phyloP scores from a whole-genome alignment of 2,888 invertebrate species.

The Dichetophora obliterata region DNA sequence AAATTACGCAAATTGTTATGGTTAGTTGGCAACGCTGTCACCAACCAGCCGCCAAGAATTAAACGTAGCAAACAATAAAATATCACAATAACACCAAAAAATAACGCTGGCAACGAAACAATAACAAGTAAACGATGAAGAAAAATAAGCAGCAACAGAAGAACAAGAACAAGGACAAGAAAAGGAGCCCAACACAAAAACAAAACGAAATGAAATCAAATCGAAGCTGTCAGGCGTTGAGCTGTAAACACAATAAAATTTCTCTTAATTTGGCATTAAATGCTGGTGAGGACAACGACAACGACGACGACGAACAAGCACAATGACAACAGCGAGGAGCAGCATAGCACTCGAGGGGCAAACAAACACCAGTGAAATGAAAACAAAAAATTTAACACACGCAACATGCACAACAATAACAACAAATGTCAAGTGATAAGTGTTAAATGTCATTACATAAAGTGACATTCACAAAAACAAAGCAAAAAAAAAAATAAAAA shows the following conservation, averaged over 20 bases:
- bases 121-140: not conserved
- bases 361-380: slow-evolving; percentile 28
- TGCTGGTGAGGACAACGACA: slow-evolving; percentile 3
- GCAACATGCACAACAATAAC: slow-evolving; percentile 39
- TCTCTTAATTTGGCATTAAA: slow-evolving; percentile 39
- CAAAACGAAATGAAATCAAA: slow-evolving; percentile 17
- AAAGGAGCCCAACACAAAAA: not conserved
- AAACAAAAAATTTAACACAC: slow-evolving; percentile 25
- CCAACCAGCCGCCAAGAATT: not conserved
- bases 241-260: slow-evolving; percentile 37
- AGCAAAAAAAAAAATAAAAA: not conserved
- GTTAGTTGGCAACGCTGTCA: slow-evolving; percentile 27
- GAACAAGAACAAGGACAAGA: not conserved
- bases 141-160: not conserved
- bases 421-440: slow-evolving; percentile 36
- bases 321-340: not conserved
- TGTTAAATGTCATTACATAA: slow-evolving; percentile 37
- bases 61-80: slow-evolving; percentile 4
- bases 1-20: slow-evolving; percentile 6
- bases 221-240: slow-evolving; percentile 31
- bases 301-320: not conserved
- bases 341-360: not conserved
- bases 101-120: slow-evolving; percentile 1
- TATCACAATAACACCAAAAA: slow-evolving; percentile 7
- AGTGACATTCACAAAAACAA: slow-evolving; percentile 28